Conservation (phyloP, 2,888 invertebrate species). For the Eretmocerus hayati region DNA sequence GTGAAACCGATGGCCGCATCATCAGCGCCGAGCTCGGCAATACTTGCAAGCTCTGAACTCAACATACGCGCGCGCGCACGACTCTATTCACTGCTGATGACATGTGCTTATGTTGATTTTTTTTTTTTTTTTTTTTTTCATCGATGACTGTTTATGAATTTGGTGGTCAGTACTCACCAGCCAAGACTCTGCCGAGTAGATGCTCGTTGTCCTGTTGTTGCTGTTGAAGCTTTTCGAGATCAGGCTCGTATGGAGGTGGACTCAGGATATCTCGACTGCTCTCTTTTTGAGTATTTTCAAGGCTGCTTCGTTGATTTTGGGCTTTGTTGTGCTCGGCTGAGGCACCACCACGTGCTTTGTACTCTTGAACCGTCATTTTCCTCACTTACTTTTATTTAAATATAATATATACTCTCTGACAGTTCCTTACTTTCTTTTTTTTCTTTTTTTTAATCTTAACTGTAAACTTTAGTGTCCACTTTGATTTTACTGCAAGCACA, state of each 20-base stretch:
- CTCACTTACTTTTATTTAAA: too few species aligned
- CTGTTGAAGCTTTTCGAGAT: slow-evolving; percentile 33
- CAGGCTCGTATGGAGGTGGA: neutral
- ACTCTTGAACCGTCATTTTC: slow-evolving; percentile 54
- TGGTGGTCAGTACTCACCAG: too few species aligned
- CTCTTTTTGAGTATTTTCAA: slow-evolving; percentile 28
- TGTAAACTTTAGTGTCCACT: too few species aligned
- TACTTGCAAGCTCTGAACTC: neutral
- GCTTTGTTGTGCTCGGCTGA: slow-evolving; percentile 30
- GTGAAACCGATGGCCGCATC: slow-evolving; percentile 45
- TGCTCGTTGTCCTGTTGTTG: slow-evolving; percentile 47
- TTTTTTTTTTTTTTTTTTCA: neutral
- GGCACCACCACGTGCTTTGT: slow-evolving; percentile 45
- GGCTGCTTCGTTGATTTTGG: slow-evolving; percentile 34
- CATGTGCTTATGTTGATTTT: neutral
- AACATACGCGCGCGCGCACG: neutral
- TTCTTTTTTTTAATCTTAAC: too few species aligned
- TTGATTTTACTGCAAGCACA: too few species aligned
- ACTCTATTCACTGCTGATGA: too few species aligned
- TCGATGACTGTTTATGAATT: too few species aligned
- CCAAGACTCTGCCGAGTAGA: slow-evolving; percentile 53
- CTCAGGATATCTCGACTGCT: slow-evolving; percentile 40
- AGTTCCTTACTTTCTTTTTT: too few species aligned
- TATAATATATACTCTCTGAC: too few species aligned
- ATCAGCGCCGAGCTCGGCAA: slow-evolving; percentile 2